These are phyloP conservation scores for Aquatica leii DNA, from an alignment of 2,888 invertebrate species.

Conservation along the genomic window DNA sequence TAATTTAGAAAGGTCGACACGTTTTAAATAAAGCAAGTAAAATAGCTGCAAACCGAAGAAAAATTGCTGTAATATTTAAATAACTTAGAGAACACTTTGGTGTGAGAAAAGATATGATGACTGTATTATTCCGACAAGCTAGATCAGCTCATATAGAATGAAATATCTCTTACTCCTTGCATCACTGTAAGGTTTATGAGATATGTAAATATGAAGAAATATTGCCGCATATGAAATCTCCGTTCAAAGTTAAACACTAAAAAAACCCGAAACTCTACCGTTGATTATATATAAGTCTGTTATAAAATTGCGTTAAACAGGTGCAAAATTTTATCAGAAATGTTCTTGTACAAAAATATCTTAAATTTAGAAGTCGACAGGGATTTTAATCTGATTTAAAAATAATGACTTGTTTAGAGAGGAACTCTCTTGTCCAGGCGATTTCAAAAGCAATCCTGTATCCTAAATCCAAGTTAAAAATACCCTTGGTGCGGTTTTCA, in stretches of 20 bases:
- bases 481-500: constrained; percentile 42
- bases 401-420: constrained; percentile 29
- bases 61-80: constrained; percentile 28
- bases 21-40: constrained; percentile 18
- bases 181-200: constrained; percentile 55
- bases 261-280: constrained; percentile 23
- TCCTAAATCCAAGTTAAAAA: constrained; percentile 46
- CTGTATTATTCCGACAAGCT: constrained; percentile 39
- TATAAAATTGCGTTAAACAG: constrained; percentile 21
- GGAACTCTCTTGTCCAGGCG: constrained; percentile 27
- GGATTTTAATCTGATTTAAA: constrained; percentile 25
- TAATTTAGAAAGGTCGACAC: constrained; percentile 4
- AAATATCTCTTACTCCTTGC: constrained; percentile 53
- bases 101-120: constrained; percentile 29
- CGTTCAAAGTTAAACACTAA: constrained; percentile 54
- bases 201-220: constrained; percentile 59
- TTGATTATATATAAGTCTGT: constrained; percentile 15
- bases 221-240: constrained; percentile 57
- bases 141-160: constrained; percentile 50
- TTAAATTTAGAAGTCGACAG: constrained; percentile 5
- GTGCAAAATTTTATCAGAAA: constrained; percentile 4
- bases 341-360: neutral
- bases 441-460: constrained; percentile 34
- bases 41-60: constrained; percentile 22
- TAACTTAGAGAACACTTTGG: constrained; percentile 12